Evolutionary conservation across 2,888 invertebrate genomes (phyloP).

Genomic region (Ophion ventricosus): DNA sequence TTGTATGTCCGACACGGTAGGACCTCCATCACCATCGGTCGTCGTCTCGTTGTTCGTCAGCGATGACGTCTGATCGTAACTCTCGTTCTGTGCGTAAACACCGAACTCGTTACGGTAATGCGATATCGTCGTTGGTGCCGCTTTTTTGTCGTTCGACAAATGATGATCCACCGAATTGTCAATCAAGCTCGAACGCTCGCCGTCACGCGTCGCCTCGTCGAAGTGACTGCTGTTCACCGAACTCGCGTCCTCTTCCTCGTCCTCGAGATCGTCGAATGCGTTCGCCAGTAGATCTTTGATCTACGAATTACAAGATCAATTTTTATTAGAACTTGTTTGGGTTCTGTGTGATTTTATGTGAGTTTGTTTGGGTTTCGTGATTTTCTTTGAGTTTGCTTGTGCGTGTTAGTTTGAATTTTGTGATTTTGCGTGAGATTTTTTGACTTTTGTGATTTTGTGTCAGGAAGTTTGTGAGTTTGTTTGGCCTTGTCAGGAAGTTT

Average conservation of each 20-base stretch:
- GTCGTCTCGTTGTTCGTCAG: constrained; percentile 62
- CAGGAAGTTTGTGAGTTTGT: too few relatives aligned
- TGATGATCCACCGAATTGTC: constrained; percentile 60
- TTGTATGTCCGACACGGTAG: constrained; percentile 71
- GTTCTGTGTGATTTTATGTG: background rate
- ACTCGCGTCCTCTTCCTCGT: constrained; percentile 87
- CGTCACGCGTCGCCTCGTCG: constrained; percentile 73
- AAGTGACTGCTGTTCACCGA: constrained; percentile 85
- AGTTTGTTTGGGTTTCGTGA: too few relatives aligned
- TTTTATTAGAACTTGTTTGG: too few relatives aligned
- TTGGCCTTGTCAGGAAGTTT: too few relatives aligned
- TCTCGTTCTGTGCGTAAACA: constrained; percentile 69
- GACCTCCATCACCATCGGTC: constrained; percentile 65
- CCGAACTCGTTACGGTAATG: constrained; percentile 75
- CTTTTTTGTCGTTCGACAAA: constrained; percentile 61
- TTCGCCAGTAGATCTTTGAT: constrained; percentile 87
- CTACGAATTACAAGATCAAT: constrained; percentile 81
- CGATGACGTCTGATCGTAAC: constrained; percentile 68
- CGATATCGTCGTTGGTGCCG: constrained; percentile 71
- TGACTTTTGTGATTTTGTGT: too few relatives aligned
- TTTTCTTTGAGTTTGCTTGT: too few relatives aligned
- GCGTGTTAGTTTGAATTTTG: too few relatives aligned
- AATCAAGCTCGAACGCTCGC: constrained; percentile 68
- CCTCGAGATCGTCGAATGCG: constrained; percentile 88
- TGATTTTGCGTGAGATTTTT: too few relatives aligned